Conservation (phyloP, 2,113 vertebrate species). For the Ophthalmotilapia sp. region DNA sequence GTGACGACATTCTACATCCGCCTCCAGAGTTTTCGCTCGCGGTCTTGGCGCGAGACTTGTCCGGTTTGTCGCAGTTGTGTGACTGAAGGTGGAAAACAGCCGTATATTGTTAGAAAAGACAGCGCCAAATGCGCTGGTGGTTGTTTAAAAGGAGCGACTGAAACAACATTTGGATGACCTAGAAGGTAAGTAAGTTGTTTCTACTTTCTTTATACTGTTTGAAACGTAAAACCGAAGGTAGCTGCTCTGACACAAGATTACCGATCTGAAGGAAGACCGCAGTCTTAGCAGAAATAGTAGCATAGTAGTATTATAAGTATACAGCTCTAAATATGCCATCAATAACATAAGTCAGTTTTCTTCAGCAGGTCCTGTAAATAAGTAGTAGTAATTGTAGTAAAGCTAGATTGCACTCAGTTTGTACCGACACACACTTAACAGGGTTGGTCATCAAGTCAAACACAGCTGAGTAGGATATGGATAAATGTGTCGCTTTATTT, state of each 20-base stretch:
- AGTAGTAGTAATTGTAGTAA: neutral
- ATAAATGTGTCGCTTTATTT: neutral
- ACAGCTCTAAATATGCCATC: neutral
- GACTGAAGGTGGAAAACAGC: no score
- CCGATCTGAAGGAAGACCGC: neutral
- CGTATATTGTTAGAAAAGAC: neutral
- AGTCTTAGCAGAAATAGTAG: neutral
- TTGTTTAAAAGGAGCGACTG: neutral
- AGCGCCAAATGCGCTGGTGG: neutral
- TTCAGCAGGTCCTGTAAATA: neutral
- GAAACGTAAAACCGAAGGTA: neutral
- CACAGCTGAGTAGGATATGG: neutral
- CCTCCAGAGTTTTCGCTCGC: neutral
- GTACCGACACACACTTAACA: neutral
- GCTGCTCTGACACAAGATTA: neutral
- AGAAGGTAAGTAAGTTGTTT: neutral
- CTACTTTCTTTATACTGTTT: neutral
- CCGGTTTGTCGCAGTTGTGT: neutral
- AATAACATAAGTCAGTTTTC: neutral
- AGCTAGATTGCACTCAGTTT: neutral
- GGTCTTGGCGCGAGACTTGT: conserved; percentile 53
- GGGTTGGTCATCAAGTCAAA: neutral
- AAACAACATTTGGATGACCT: neutral
- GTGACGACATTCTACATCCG: conserved; percentile 37
- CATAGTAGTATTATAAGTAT: neutral